Evolutionary conservation across 2,113 vertebrate species (phyloP).

Genomic region (Centropus bengalensis): DNA sequence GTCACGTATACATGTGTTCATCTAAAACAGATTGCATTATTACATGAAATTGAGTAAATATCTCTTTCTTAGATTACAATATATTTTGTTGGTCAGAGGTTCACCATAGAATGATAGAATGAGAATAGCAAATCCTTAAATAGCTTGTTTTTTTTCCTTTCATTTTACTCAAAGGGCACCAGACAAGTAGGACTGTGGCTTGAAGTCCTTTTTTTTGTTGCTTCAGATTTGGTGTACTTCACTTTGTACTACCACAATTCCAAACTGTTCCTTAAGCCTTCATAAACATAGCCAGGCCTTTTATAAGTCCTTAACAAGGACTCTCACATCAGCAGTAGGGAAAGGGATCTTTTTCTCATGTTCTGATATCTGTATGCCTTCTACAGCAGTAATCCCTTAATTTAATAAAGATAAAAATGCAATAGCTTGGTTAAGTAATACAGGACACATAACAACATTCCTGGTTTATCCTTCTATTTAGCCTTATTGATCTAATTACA

Average conservation of each 20-base stretch:
- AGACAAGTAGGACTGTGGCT: neutral
- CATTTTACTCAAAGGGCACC: neutral
- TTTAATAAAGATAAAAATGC: slow-evolving; percentile 40
- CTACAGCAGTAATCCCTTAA: slow-evolving; percentile 20
- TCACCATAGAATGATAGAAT: neutral
- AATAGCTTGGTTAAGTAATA: slow-evolving; percentile 16
- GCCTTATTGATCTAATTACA: slow-evolving; percentile 45
- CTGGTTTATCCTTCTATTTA: slow-evolving; percentile 40
- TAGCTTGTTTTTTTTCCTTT: neutral
- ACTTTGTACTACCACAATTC: neutral
- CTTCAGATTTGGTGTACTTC: neutral
- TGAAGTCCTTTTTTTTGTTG: neutral
- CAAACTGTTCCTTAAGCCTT: neutral
- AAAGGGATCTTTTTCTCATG: neutral
- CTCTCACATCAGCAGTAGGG: neutral
- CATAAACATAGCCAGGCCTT: neutral
- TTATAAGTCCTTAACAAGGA: neutral
- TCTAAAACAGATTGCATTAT: neutral
- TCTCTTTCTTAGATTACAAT: neutral
- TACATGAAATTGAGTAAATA: neutral
- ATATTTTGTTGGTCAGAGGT: neutral
- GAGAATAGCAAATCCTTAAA: neutral
- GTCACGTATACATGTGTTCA: neutral
- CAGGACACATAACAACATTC: neutral
- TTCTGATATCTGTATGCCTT: neutral